These are phyloP conservation scores for Conus canariensis DNA, from an alignment of 2,888 invertebrate genomes.

Conservation along the genomic window DNA sequence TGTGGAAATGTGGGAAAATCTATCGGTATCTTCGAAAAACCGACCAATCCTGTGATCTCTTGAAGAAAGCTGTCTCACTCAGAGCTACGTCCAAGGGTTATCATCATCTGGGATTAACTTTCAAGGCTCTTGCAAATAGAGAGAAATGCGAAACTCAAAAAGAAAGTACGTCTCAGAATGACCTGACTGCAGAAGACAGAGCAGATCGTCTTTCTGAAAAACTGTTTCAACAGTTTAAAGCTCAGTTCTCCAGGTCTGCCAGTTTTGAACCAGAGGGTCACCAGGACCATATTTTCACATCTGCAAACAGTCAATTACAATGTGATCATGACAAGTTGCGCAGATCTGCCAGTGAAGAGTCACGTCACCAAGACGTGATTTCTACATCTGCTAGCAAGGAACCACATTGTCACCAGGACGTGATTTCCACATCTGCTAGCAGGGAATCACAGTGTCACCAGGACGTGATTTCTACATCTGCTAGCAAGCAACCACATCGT, in stretches of 20 bases:
- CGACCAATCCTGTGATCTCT: neutral
- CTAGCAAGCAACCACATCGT: too few species aligned
- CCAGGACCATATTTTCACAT: too few species aligned
- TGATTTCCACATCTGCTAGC: too few species aligned
- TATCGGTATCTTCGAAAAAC: conserved; percentile 17
- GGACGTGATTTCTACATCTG: too few species aligned
- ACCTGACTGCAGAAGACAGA: neutral
- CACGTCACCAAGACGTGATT: too few species aligned
- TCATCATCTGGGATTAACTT: conserved; percentile 37
- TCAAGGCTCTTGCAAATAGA: conserved; percentile 9
- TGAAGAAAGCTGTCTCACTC: neutral
- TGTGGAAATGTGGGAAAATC: conserved; percentile 28
- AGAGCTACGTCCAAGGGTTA: conserved; percentile 23
- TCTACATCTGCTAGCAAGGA: too few species aligned
- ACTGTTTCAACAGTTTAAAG: neutral
- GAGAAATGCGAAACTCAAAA: neutral
- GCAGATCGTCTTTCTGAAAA: neutral
- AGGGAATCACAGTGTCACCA: too few species aligned
- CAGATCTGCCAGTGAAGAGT: too few species aligned
- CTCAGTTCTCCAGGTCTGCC: conserved; percentile 1
- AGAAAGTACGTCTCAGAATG: neutral
- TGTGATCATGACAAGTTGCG: too few species aligned
- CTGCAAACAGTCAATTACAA: too few species aligned
- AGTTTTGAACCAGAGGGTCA: neutral
- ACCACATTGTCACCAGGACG: too few species aligned